phyloP scores from a whole-genome alignment of 2,888 invertebrate species.

The Globia sparganii region DNA sequence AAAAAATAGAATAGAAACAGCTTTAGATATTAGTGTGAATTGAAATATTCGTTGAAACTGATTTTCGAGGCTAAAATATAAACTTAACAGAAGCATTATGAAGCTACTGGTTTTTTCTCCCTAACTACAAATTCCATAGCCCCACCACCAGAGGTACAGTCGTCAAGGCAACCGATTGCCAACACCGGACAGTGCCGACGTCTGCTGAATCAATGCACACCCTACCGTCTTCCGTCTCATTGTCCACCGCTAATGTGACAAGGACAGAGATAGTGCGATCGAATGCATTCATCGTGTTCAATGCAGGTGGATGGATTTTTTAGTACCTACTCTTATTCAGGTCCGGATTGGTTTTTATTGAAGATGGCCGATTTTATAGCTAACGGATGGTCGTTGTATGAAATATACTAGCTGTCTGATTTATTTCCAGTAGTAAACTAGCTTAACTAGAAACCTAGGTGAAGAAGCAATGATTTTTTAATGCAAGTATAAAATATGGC shows the following conservation, averaged over 20 bases:
- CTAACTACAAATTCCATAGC: constrained; percentile 40
- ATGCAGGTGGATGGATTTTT: constrained; percentile 60
- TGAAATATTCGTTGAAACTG: no score
- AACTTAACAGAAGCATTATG: not conserved
- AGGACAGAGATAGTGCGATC: constrained; percentile 63
- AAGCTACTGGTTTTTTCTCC: not conserved
- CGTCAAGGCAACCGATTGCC: constrained; percentile 76
- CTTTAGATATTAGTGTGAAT: not conserved
- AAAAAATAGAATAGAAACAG: not conserved
- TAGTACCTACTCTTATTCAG: constrained; percentile 31
- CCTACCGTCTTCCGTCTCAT: constrained; percentile 67
- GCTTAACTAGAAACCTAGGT: constrained; percentile 9
- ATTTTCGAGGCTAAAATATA: not conserved
- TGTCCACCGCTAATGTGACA: constrained; percentile 57
- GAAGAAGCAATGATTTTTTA: not conserved
- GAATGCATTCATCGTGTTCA: constrained; percentile 62
- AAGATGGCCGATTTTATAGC: constrained; percentile 38
- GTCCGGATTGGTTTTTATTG: constrained; percentile 50
- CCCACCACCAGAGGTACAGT: constrained; percentile 63
- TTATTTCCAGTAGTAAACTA: constrained; percentile 21
- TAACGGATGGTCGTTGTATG: constrained; percentile 14
- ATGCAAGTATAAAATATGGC: not conserved
- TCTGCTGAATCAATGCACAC: constrained; percentile 73
- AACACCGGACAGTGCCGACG: constrained; percentile 66
- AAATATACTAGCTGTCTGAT: constrained; percentile 8